A percentile compares a stretch with the other conserved stretches of the same genome.
phyloP scores from a whole-genome alignment of 64 coral and sea anemone species.

The Pocillopora verrucosa region DNA sequence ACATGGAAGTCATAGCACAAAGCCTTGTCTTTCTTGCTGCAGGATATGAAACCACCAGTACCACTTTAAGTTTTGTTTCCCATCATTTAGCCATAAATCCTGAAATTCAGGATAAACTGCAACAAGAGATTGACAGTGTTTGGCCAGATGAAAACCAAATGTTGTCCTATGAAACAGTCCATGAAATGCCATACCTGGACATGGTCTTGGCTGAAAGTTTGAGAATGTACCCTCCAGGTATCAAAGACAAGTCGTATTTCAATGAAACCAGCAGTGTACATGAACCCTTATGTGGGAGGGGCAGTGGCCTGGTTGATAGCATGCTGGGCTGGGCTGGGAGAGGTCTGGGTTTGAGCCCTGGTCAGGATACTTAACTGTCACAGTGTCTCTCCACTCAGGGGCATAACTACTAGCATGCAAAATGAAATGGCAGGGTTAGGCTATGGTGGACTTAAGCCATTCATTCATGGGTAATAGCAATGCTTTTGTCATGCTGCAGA shows the following conservation, averaged over 20 bases:
- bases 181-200: slow-evolving; percentile 31
- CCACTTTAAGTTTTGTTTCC: background rate
- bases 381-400: no score
- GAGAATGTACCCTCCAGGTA: slow-evolving; percentile 34
- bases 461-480: no score
- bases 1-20: slow-evolving; percentile 20
- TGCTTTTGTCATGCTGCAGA: no score
- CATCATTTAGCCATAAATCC: slow-evolving; percentile 4
- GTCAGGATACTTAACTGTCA: no score
- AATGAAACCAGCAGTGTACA: background rate
- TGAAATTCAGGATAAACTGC: slow-evolving; percentile 34
- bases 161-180: slow-evolving; percentile 26
- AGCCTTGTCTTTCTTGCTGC: slow-evolving; percentile 19
- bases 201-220: slow-evolving; percentile 40
- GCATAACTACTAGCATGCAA: no score
- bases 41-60: slow-evolving; percentile 26
- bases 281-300: background rate
- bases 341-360: no score
- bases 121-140: slow-evolving; percentile 29
- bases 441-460: no score
- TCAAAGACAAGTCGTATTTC: background rate
- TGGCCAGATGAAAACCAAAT: slow-evolving; percentile 8
- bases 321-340: background rate
- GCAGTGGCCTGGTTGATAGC: background rate
- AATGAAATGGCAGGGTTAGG: no score